These are phyloP conservation scores for Pogonomyrmex californicus DNA, from an alignment of 1,140 invertebrate genomes.

Conservation along the genomic window DNA sequence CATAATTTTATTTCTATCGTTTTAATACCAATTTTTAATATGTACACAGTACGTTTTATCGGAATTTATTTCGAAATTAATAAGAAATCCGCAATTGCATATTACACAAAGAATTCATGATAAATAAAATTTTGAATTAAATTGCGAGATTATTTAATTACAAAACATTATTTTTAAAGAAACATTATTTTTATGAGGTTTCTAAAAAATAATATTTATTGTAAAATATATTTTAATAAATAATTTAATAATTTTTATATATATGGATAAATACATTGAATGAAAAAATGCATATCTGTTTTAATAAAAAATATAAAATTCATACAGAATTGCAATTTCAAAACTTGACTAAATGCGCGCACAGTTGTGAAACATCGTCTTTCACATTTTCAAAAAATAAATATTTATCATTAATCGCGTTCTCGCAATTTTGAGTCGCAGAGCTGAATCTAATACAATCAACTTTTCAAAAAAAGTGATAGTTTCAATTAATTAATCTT, in stretches of 20 bases:
- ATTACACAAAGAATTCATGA: background rate
- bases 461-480: background rate
- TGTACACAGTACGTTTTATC: background rate
- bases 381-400: conserved; percentile 3
- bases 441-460: background rate
- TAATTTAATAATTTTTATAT: background rate
- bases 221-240: background rate
- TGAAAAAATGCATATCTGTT: background rate
- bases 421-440: background rate
- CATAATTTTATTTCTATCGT: background rate
- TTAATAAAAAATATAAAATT: background rate
- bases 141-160: background rate
- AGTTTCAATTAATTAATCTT: background rate
- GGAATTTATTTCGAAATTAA: background rate
- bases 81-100: background rate
- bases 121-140: background rate
- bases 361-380: background rate
- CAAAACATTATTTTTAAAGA: background rate
- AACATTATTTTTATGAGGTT: background rate
- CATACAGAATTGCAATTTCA: background rate
- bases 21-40: background rate
- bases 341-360: background rate
- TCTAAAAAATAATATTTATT: background rate
- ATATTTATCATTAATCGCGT: background rate
- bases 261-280: background rate